These are phyloP conservation scores for Vespertilio murinus DNA, from an alignment of 2,797 vertebrate species.

Conservation along the genomic window DNA sequence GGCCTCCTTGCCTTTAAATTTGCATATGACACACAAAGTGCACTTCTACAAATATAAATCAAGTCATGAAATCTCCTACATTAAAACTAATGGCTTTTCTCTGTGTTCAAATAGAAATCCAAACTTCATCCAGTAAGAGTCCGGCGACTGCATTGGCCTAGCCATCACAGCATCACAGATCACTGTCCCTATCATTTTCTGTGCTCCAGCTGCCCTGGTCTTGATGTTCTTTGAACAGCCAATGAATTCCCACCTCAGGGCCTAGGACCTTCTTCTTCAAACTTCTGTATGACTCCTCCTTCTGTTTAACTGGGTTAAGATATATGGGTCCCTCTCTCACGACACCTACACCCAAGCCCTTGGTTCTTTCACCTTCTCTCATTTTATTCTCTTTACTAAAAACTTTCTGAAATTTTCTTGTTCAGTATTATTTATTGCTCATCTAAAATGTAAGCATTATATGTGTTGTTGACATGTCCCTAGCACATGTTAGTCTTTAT, in stretches of 20 bases:
- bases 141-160: background rate
- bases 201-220: background rate
- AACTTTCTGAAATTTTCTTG: background rate
- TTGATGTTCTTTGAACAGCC: background rate
- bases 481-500: background rate
- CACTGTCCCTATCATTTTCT: background rate
- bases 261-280: background rate
- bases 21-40: background rate
- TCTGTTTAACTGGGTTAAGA: background rate
- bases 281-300: background rate
- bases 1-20: background rate
- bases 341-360: background rate
- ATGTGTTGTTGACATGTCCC: background rate
- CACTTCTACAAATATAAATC: conserved; percentile 15
- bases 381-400: background rate
- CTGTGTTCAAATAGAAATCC: conserved; percentile 3
- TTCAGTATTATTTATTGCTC: background rate
- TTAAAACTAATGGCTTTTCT: background rate
- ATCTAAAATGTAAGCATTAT: background rate
- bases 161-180: background rate
- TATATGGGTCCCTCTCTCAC: background rate
- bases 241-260: background rate
- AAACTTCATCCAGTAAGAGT: background rate
- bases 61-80: background rate
- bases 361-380: background rate